Percentiles rank a stretch among this genome's conserved stretches.
Conservation (phyloP, 2,113 vertebrate species). For the Monarcha castaneiventris region DNA sequence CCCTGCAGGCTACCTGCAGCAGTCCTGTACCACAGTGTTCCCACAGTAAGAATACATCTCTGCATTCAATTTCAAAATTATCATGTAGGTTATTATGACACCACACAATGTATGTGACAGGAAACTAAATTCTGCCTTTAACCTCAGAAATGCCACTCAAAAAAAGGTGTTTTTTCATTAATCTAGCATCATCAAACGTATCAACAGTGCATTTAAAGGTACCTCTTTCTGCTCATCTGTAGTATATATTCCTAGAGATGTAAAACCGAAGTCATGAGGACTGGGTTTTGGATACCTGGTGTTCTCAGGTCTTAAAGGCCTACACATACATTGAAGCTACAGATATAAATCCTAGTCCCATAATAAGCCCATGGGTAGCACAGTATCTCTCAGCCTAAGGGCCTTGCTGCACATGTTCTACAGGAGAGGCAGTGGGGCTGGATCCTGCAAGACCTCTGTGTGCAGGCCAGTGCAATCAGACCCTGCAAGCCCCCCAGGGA, state of each 20-base stretch:
- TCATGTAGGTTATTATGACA: background rate
- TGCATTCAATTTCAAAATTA: background rate
- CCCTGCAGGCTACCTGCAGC: background rate
- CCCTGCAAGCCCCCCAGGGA: background rate
- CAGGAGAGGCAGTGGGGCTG: background rate
- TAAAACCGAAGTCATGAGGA: background rate
- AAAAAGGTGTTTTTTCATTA: background rate
- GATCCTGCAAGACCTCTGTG: background rate
- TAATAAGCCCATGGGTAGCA: background rate
- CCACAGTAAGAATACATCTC: background rate
- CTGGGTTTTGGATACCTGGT: background rate
- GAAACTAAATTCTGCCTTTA: background rate
- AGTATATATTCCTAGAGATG: background rate
- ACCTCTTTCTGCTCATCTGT: background rate
- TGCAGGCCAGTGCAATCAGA: background rate
- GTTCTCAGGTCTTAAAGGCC: background rate
- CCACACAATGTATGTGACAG: background rate
- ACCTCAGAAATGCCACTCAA: background rate
- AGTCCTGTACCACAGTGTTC: background rate
- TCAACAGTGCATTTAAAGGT: background rate
- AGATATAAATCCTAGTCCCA: background rate
- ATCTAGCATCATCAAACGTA: background rate
- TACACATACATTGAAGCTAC: background rate
- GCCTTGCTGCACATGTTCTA: background rate
- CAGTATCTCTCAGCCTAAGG: background rate